Base-by-base conservation (phyloP, 2,113 vertebrate species). In the Urocitellus parryii region DNA sequence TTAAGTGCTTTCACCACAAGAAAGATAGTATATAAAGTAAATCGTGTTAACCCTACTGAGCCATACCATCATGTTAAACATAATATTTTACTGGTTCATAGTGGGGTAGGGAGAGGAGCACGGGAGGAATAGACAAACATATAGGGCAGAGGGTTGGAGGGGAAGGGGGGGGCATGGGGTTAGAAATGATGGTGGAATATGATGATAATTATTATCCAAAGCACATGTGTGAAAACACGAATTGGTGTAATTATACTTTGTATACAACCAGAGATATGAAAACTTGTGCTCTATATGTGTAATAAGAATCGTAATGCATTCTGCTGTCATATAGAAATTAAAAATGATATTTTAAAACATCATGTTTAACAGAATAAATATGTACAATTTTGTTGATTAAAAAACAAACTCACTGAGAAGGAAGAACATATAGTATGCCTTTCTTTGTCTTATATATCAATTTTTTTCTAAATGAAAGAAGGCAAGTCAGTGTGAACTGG, bases 401-500 rank as follows among this genome's bases (percentile, higher is more conserved):
- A 65, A 77, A 13, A 85, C 32, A 78, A 83, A 5, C 63, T 68
- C 32, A 17, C 68, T 76, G 25, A 93, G 37, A 92, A 45, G 37
- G 58, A 94, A 74, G 51, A 79, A 48, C 25, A 29, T 13, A n/a
- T 9, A 51, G 2, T 51, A 51, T 24, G 32, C 13, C 34, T 85
- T 73, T 58, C 73, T 90, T 88, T 82, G 20, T 72, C 77, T 90
- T 58, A 74, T 24, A 16, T 32, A 29, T 56, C 53, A 65, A 45
- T 48, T 73, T 10, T 45, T 84, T 94, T 90, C 58, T 90, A 85
- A 84, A 84, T 29, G 34, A 89, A 45, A 72, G 37, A 78, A 72
- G 16, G 20, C 83, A n/a, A 95, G 32, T 48, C 61, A 51, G 51
- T 34, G 9, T 74, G 68, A 79, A 13, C 42, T 67, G 17, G 42